These are phyloP conservation scores for Anticlea derivata DNA, from an alignment of 2,888 invertebrate species.

Conservation along the genomic window DNA sequence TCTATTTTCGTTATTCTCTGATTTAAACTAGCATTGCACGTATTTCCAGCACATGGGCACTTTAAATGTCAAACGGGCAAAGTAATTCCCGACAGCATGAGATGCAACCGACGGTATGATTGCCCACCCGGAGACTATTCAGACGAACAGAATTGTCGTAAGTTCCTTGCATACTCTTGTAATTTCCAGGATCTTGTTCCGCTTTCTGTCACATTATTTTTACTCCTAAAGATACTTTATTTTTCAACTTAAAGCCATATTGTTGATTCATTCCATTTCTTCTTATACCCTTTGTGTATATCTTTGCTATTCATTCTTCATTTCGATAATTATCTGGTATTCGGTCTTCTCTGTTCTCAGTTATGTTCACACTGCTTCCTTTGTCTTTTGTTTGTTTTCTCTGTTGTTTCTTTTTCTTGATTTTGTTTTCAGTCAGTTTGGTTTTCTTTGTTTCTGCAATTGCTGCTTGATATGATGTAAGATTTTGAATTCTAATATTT, in stretches of 20 bases:
- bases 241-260: slow-evolving; percentile 1
- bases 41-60: slow-evolving; percentile 70
- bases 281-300: slow-evolving; percentile 30
- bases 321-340: slow-evolving; percentile 2
- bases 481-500: slow-evolving; percentile 28
- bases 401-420: slow-evolving; percentile 21
- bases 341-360: slow-evolving; percentile 4
- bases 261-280: slow-evolving; percentile 22
- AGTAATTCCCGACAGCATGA: slow-evolving; percentile 80
- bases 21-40: slow-evolving; percentile 43
- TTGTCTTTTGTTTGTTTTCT: slow-evolving; percentile 12
- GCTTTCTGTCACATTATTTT: slow-evolving; percentile 23
- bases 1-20: background rate
- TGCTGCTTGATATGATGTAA: slow-evolving; percentile 19
- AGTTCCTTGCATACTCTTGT: slow-evolving; percentile 65
- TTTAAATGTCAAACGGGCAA: slow-evolving; percentile 88
- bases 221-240: no score
- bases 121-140: slow-evolving; percentile 87
- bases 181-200: slow-evolving; percentile 28
- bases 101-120: slow-evolving; percentile 87
- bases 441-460: slow-evolving; percentile 21
- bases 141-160: slow-evolving; percentile 91
- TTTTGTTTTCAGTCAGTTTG: slow-evolving; percentile 21
- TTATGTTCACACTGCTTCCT: slow-evolving; percentile 7
- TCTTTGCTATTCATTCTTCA: slow-evolving; percentile 23